phyloP scores from a whole-genome alignment of 2,888 invertebrate genomes.

The Microdon myrmicae region DNA sequence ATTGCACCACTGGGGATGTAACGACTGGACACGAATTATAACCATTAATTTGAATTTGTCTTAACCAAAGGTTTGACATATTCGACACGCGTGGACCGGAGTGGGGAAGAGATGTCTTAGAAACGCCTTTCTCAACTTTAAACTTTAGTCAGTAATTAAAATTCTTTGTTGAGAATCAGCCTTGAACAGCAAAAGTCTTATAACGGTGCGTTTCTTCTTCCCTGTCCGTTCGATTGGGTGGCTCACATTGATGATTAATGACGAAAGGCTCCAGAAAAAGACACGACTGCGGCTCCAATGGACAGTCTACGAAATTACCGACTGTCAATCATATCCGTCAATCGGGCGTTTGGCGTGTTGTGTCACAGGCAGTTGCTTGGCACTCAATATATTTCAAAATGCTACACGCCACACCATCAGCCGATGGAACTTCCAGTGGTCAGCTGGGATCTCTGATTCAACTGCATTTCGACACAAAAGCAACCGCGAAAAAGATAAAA shows the following conservation, averaged over 20 bases:
- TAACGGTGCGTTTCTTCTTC: too few relatives aligned
- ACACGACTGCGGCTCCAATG: background rate
- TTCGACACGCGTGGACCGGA: too few relatives aligned
- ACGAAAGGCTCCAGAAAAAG: background rate
- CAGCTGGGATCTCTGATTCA: background rate
- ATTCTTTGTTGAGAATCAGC: too few relatives aligned
- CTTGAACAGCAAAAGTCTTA: too few relatives aligned
- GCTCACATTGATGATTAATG: constrained; percentile 17
- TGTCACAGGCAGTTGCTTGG: constrained; percentile 13
- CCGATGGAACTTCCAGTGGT: background rate
- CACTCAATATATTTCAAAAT: constrained; percentile 9
- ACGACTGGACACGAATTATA: too few relatives aligned
- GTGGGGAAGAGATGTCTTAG: too few relatives aligned
- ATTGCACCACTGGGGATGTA: too few relatives aligned
- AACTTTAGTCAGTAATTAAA: too few relatives aligned
- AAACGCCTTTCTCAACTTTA: too few relatives aligned
- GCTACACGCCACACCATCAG: constrained; percentile 1
- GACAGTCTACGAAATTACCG: constrained; percentile 8
- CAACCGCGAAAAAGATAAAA: background rate
- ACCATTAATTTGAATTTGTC: too few relatives aligned
- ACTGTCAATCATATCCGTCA: constrained; percentile 28
- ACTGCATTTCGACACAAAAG: background rate
- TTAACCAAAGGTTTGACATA: too few relatives aligned
- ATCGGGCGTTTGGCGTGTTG: constrained; percentile 15
- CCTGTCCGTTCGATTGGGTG: too few relatives aligned